These are phyloP conservation scores for Lineus longissimus DNA, from an alignment of 1,140 invertebrate species.

Conservation along the genomic window DNA sequence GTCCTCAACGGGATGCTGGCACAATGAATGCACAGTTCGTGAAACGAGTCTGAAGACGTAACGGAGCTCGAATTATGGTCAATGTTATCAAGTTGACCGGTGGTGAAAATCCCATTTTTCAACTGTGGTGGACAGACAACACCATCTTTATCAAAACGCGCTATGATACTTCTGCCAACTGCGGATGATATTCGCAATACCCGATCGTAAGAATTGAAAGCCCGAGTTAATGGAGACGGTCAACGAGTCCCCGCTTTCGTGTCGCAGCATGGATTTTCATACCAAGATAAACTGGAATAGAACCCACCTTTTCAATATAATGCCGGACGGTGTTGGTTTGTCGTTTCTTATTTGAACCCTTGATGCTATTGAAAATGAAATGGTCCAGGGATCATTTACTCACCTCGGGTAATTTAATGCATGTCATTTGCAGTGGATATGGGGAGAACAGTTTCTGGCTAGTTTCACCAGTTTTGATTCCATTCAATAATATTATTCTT, in stretches of 20 bases:
- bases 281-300: too few relatives aligned
- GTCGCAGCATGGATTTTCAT: slow-evolving; percentile 5
- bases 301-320: too few relatives aligned
- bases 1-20: slow-evolving; percentile 13
- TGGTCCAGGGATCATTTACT: too few relatives aligned
- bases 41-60: slow-evolving; percentile 16
- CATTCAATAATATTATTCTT: too few relatives aligned
- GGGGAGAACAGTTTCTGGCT: too few relatives aligned
- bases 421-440: too few relatives aligned
- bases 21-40: slow-evolving; percentile 18
- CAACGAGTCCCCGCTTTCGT: slow-evolving; percentile 15
- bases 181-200: slow-evolving; percentile 20
- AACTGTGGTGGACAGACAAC: slow-evolving; percentile 7
- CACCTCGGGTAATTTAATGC: too few relatives aligned
- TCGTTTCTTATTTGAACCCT: too few relatives aligned
- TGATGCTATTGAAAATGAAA: too few relatives aligned
- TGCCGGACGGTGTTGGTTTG: too few relatives aligned
- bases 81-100: slow-evolving; percentile 16
- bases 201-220: slow-evolving; percentile 21
- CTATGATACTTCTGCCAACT: slow-evolving; percentile 5
- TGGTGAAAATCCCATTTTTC: slow-evolving; percentile 13
- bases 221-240: slow-evolving; percentile 16
- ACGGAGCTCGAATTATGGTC: slow-evolving; percentile 19
- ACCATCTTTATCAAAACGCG: slow-evolving; percentile 14
- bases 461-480: too few relatives aligned